A percentile compares a stretch with the other conserved stretches of the same genome.
Conservation (phyloP, 2,797 vertebrate species). For the Pogonophryne albipinna region DNA sequence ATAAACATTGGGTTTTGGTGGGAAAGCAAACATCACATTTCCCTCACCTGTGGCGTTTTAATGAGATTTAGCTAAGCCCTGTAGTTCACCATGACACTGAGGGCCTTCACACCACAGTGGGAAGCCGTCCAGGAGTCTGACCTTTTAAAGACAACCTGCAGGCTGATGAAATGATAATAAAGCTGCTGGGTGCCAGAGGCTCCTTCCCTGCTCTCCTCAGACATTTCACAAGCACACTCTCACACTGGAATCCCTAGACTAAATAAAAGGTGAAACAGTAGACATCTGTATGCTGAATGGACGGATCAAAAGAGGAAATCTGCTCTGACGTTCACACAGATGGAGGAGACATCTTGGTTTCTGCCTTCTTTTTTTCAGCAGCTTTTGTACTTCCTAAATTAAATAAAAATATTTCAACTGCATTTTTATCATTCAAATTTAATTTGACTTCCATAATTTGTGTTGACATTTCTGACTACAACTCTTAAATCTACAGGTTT, state of each 20-base stretch:
- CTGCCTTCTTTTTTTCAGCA: too few relatives aligned
- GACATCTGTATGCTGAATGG: conserved; percentile 37
- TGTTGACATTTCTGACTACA: too few relatives aligned
- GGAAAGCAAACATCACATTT: conserved; percentile 46
- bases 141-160: conserved; percentile 40
- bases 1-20: conserved; percentile 66
- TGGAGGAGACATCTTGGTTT: conserved; percentile 10
- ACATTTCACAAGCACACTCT: conserved; percentile 11
- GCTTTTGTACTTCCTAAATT: too few relatives aligned
- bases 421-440: not conserved
- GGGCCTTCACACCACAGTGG: conserved; percentile 33
- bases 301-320: conserved; percentile 7
- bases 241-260: conserved; percentile 42
- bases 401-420: too few relatives aligned
- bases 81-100: conserved; percentile 19
- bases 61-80: conserved; percentile 34
- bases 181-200: conserved; percentile 25
- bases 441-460: not conserved
- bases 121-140: conserved; percentile 36
- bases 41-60: conserved; percentile 13
- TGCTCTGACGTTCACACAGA: conserved; percentile 26
- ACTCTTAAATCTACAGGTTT: not conserved
- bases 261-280: conserved; percentile 47
- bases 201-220: not conserved
- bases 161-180: conserved; percentile 59